These are phyloP conservation scores for Saturnia japonica DNA, from an alignment of 2,888 invertebrate species.

Conservation along the genomic window DNA sequence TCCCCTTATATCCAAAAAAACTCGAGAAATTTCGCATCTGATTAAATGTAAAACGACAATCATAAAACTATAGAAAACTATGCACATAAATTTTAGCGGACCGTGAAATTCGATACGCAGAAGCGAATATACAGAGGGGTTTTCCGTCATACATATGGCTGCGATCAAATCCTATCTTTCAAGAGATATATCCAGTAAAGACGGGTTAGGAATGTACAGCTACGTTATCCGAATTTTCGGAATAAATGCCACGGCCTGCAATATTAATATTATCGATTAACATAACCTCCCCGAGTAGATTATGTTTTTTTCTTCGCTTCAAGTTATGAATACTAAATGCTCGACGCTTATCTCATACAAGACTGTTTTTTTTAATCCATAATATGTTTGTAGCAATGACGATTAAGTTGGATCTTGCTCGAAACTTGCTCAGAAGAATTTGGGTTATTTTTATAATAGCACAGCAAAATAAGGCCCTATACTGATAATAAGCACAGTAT, in stretches of 20 bases:
- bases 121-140: neutral
- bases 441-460: no score
- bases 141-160: neutral
- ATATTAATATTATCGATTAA: conserved; percentile 8
- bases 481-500: neutral
- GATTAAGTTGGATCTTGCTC: neutral
- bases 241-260: neutral
- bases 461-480: neutral
- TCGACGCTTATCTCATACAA: neutral
- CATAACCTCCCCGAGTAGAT: neutral
- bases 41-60: no score
- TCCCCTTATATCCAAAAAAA: no score
- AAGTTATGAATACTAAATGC: neutral
- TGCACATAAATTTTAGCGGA: neutral
- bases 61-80: no score
- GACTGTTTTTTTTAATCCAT: neutral
- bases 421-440: neutral
- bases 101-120: neutral
- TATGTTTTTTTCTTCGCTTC: neutral
- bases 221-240: neutral
- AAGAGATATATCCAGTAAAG: neutral
- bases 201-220: conserved; percentile 1
- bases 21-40: no score
- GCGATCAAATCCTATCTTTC: neutral
- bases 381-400: neutral